Evolutionary conservation across 1,140 invertebrate species (phyloP), one percentile per base, ranked within the genome.

Genomic region (Fopius arisanus): DNA sequence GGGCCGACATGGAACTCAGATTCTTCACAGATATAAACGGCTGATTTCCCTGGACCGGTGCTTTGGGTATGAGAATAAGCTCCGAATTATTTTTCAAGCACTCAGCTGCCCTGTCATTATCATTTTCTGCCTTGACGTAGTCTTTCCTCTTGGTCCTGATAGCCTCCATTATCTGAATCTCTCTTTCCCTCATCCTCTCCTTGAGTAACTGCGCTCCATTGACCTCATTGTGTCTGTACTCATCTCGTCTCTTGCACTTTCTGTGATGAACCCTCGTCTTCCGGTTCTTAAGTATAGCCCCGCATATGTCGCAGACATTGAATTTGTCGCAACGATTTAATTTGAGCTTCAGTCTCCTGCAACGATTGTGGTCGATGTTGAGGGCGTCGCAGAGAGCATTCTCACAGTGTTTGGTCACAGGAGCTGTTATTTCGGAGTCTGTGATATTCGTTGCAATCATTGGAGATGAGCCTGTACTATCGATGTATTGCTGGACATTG

Each of bases 311-410:
- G 33, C 87, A 88, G 4, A 37, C 65, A 3, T 71, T 78, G 1
- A 70, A 70, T 31, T 70, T 75, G 65, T 87, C 83, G 28, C 78
- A 84, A 1, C 76, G 80, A 28, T 87, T 40, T 4, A 87, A 71
- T 43, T 75, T 54, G 26, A 87, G 73, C 3, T 72, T n/a, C 5
- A 79, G 82, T 33, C 80, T 78, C n/a, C 84, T 81, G 75, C 87
- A 87, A 40, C 80, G 74, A 77, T 87, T 71, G 71, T 88, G 85
- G 33, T 88, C 86, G 23, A 87, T 86, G 37, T 81, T 87, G 0
- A 87, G 70, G 2, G 87, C 82, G 65, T 88, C 87, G 40, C 86
- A 87, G 5, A 68, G 69, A 4, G 75, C 6, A 48, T 84, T 82
- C 0, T 67, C 14, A 67, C 87, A 87, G 26, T 88, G 87, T 29